Evolutionary conservation across 2,888 invertebrate genomes (phyloP).

Genomic region (Linnaemya tessellans): DNA sequence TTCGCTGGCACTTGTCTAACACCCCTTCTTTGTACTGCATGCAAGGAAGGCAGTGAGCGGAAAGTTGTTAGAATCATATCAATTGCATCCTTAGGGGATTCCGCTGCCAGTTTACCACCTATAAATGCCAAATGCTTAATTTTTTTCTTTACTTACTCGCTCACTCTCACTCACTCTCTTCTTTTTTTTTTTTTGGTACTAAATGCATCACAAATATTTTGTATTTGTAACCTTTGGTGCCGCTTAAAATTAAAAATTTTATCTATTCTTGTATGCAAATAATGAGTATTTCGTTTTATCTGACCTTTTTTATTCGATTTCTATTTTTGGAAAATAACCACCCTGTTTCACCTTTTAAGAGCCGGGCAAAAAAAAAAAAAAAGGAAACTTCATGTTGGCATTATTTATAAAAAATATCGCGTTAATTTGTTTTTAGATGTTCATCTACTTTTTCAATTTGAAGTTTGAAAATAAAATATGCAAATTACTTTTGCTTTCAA

Average conservation of each 20-base stretch:
- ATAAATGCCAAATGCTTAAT: conserved; percentile 70
- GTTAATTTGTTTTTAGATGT: conserved; percentile 65
- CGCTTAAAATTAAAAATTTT: neutral
- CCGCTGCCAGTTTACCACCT: conserved; percentile 54
- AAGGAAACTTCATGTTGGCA: conserved; percentile 7
- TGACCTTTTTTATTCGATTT: conserved; percentile 29
- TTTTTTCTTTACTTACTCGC: conserved; percentile 26
- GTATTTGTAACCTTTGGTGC: conserved; percentile 38
- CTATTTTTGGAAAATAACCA: conserved; percentile 16
- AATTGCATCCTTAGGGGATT: conserved; percentile 72
- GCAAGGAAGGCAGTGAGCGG: neutral
- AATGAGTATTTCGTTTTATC: conserved; percentile 24
- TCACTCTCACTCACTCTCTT: neutral
- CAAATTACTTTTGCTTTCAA: conserved; percentile 66
- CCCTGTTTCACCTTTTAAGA: conserved; percentile 29
- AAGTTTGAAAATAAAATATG: conserved; percentile 63
- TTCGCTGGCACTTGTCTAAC: conserved; percentile 41
- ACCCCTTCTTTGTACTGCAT: conserved; percentile 30
- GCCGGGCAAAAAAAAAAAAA: neutral
- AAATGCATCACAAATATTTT: neutral
- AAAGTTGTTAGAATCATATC: conserved; percentile 59
- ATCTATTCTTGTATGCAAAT: conserved; percentile 19
- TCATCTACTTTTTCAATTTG: conserved; percentile 61
- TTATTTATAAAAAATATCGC: conserved; percentile 49
- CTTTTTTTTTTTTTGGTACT: neutral